These are phyloP conservation scores for Melieria crassipennis DNA, from an alignment of 2,888 invertebrate genomes.

Conservation along the genomic window DNA sequence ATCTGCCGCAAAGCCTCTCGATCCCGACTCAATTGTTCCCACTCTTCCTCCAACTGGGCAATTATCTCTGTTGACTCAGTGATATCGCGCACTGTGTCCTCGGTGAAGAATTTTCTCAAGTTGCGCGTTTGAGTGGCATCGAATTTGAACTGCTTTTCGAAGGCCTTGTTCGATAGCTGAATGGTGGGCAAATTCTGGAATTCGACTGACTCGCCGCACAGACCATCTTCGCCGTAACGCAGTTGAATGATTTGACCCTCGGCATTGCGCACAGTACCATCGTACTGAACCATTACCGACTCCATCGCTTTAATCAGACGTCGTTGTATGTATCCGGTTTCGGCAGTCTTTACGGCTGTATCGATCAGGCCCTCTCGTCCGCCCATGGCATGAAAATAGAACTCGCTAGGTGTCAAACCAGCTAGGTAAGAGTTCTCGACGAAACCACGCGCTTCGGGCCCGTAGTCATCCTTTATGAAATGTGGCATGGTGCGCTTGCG, in stretches of 20 bases:
- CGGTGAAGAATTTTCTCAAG: conserved; percentile 74
- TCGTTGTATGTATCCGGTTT: conserved; percentile 98
- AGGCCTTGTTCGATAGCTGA: conserved; percentile 80
- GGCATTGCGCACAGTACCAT: conserved; percentile 94
- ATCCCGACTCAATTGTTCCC: conserved; percentile 90
- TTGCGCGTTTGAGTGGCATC: conserved; percentile 91
- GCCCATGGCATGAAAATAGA: conserved; percentile 99
- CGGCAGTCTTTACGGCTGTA: conserved; percentile 98
- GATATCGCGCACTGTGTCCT: conserved; percentile 89
- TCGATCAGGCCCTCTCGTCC: conserved; percentile 99
- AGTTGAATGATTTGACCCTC: conserved; percentile 88
- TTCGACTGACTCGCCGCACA: conserved; percentile 93
- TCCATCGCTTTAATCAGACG: conserved; percentile 98
- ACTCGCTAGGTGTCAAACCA: conserved; percentile 95
- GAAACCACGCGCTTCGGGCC: conserved; percentile 97
- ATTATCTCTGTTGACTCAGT: conserved; percentile 85
- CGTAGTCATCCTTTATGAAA: conserved; percentile 99
- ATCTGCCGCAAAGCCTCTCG: conserved; percentile 84
- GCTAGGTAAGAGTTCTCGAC: conserved; percentile 99
- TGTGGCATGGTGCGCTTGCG: conserved; percentile 95
- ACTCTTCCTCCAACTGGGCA: conserved; percentile 89
- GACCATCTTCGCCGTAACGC: conserved; percentile 96
- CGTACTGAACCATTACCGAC: conserved; percentile 95
- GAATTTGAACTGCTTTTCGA: conserved; percentile 93
- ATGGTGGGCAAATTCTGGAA: conserved; percentile 81